A percentile compares a stretch with the other conserved stretches of the same genome.
phyloP scores from a whole-genome alignment of 2,113 vertebrate genomes.

The Scortum barcoo region DNA sequence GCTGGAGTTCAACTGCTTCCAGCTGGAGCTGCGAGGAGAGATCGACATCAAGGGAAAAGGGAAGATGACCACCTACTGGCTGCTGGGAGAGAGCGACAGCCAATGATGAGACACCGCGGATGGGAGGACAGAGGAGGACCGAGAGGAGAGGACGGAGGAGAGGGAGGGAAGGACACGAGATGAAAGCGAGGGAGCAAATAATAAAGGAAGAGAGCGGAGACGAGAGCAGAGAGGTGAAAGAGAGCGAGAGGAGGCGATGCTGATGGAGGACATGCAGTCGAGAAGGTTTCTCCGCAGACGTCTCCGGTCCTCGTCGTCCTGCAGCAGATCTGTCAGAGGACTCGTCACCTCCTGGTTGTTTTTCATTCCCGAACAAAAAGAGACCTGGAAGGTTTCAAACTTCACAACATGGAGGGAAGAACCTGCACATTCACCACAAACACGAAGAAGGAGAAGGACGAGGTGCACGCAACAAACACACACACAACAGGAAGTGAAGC shows the following conservation, averaged over 20 bases:
- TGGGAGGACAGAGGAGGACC: neutral
- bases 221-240: neutral
- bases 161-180: neutral
- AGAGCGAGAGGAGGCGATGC: too few species aligned
- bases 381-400: neutral
- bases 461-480: neutral
- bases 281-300: neutral
- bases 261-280: neutral
- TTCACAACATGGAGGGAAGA: neutral
- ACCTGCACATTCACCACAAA: neutral
- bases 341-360: neutral
- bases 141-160: neutral
- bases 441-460: neutral
- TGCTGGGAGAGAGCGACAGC: slow-evolving; percentile 85
- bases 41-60: slow-evolving; percentile 95
- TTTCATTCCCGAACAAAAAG: neutral
- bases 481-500: neutral
- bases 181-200: too few species aligned
- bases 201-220: neutral
- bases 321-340: neutral
- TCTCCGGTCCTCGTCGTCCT: neutral
- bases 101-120: slow-evolving; percentile 38
- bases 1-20: slow-evolving; percentile 90
- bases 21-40: slow-evolving; percentile 90
- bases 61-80: slow-evolving; percentile 92